Evolutionary conservation across 2,888 invertebrate genomes (phyloP), one percentile per base, ranked within the genome.

Genomic region (Thymelicus lineola): DNA sequence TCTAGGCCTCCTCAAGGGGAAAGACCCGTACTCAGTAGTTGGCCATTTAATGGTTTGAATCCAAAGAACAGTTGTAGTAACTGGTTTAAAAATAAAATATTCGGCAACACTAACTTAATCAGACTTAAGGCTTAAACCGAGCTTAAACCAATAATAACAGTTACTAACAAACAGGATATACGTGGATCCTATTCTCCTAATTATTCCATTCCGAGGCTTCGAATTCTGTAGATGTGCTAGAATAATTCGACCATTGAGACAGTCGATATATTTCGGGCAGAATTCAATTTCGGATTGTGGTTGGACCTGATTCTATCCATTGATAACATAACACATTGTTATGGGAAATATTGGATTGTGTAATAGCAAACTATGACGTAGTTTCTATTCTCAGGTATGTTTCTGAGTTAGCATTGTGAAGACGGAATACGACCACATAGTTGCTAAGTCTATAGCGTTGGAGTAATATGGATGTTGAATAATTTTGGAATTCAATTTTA

Each of bases 251-350:
- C 69, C 45, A 69, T 63, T 69, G 69, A 67, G 60, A 55, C 62
- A 46, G 46, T 69, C 62, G 62, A 69, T 69, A 69, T 63, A 69
- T 69, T 69, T 63, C 62, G 58, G 63, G 28, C 69, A 69, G 63
- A 69, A 69, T 69, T 69, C 69, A 69, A 69, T 69, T 69, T 69
- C 57, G 69, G 69, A 63, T 69, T 69, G 69, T 69, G 69, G 69
- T 63, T 38, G 46, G 20, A 46, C 46, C 58, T 45, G 63, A 57
- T 58, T 63, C 62, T 58, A 57, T 68, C 57, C 45, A 58, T 68
- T 69, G 69, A 63, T 69, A 62, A 69, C 48, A 48, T 69, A 69
- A 69, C 62, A 63, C 62, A 63, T 69, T 69, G 68, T 62, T 62
- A 68, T 67, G 53, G 62, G 48, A 68, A 68, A 55, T 62, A 68